Percentiles rank a stretch among this genome's conserved stretches.
Evolutionary conservation across 2,113 vertebrate species (phyloP).

Genomic region (Tachysurus vachellii): DNA sequence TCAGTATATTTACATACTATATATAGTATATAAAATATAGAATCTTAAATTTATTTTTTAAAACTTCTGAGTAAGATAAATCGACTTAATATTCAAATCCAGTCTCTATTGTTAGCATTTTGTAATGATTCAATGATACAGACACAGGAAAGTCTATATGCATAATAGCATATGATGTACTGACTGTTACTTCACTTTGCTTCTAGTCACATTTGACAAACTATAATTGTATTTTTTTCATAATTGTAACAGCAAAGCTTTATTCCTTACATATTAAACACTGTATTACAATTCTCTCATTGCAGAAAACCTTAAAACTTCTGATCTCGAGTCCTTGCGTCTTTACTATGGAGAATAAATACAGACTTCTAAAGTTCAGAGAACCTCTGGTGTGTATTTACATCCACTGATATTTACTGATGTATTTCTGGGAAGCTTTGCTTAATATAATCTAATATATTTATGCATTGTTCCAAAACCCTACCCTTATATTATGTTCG

Average conservation of each 20-base stretch:
- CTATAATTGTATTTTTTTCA: neutral
- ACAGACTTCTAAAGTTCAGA: constrained; percentile 26
- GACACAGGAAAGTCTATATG: too few species aligned
- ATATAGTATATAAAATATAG: too few species aligned
- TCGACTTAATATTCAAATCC: neutral
- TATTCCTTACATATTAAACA: neutral
- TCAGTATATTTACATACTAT: too few species aligned
- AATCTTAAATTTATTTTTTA: neutral
- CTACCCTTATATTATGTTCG: too few species aligned
- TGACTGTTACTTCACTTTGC: neutral
- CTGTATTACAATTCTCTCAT: neutral
- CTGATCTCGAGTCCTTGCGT: constrained; percentile 38
- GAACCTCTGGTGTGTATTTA: neutral
- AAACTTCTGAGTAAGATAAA: neutral
- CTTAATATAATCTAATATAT: neutral
- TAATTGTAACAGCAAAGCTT: neutral
- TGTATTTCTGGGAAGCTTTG: neutral
- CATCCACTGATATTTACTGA: neutral
- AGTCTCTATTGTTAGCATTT: neutral
- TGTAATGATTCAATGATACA: neutral
- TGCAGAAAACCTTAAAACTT: constrained; percentile 12
- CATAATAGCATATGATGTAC: neutral
- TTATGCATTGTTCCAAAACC: too few species aligned
- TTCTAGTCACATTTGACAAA: neutral
- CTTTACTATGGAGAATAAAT: constrained; percentile 57